phyloP scores from a whole-genome alignment of 2,113 vertebrate genomes.

The Lycocorax pyrrhopterus region DNA sequence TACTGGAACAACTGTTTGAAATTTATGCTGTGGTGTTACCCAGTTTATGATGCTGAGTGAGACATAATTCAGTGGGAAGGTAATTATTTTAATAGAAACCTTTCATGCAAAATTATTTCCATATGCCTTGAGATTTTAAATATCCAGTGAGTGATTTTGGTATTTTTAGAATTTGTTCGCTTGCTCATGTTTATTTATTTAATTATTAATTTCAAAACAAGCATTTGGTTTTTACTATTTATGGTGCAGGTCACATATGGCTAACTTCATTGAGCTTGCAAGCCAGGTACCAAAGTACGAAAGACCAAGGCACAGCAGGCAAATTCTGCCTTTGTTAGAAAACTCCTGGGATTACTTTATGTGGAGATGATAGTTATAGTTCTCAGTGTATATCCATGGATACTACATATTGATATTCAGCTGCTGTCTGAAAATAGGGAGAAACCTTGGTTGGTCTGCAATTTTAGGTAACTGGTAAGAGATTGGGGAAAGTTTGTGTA shows the following conservation, averaged over 20 bases:
- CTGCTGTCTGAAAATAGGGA: neutral
- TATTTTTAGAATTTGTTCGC: conserved; percentile 17
- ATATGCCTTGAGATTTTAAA: neutral
- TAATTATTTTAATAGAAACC: conserved; percentile 46
- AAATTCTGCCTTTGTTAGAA: neutral
- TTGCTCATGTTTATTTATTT: neutral
- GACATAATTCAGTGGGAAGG: conserved; percentile 29
- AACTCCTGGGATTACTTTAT: neutral
- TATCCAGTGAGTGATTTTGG: neutral
- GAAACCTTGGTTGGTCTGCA: neutral
- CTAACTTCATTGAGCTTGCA: neutral
- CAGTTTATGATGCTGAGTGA: conserved; percentile 27
- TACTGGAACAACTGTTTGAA: conserved; percentile 51
- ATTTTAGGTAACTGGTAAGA: neutral
- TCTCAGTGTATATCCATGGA: neutral
- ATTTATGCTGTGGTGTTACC: conserved; percentile 37
- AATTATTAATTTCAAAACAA: neutral
- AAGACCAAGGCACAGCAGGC: neutral
- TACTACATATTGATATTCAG: neutral
- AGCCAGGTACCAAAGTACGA: neutral
- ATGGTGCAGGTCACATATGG: neutral
- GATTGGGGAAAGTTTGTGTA: neutral
- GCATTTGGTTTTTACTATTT: neutral
- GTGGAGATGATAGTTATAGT: neutral
- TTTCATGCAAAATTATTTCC: conserved; percentile 19